Base-by-base conservation (phyloP, 2,888 invertebrate species). In the Xestobium rufovillosum region DNA sequence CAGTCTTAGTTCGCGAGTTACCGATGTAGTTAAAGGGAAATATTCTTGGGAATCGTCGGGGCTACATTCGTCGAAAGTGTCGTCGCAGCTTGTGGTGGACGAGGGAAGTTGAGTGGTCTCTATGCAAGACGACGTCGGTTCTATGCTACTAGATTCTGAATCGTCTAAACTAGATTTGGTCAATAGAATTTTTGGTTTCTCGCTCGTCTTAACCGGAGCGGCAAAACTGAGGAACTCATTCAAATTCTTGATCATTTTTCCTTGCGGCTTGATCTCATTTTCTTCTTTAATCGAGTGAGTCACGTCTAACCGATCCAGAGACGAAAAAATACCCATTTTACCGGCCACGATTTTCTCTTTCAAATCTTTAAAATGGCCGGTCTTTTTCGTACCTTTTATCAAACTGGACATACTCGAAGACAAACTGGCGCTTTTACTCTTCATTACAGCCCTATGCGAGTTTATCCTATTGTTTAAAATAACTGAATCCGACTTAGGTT, bases 21-120 rank as follows among this genome's bases (percentile, higher is more conserved):
- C 84, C 2, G 88, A 85, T 3, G 86, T 88, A 1, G 86, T 85
- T 80, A 90, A 83, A 2, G 88, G 87, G 56, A 83, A 84, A 59
- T 87, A 88, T 56, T 83, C 83, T 49, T 84, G 81, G 2, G 82
- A 80, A 60, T 87, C 85, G 49, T 86, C 85, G 0, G 84, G 83
- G 44, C 85, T 85, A 49, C 75, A 76, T 31, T 76, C 76, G 39
- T 77, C 76, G 45, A 73, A 63, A 1, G 63, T 61, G 43, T 65
- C 57, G 31, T 61, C 56, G 48, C 56, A 49, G 50, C 55, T 54
- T 34, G 54, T 57, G 30, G 59, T 61, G 3, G 59, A 59, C 1
- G 61, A 62, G 26, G 38, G 37, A 42, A 55, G 48, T 49, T 58
- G 60, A 46, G 47, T 59, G 52, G 47, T 61, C n/a, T 42, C 47